Evolutionary conservation across 2,113 vertebrate genomes (phyloP), one percentile per base, ranked within the genome.

Genomic region (Gallinago media): DNA sequence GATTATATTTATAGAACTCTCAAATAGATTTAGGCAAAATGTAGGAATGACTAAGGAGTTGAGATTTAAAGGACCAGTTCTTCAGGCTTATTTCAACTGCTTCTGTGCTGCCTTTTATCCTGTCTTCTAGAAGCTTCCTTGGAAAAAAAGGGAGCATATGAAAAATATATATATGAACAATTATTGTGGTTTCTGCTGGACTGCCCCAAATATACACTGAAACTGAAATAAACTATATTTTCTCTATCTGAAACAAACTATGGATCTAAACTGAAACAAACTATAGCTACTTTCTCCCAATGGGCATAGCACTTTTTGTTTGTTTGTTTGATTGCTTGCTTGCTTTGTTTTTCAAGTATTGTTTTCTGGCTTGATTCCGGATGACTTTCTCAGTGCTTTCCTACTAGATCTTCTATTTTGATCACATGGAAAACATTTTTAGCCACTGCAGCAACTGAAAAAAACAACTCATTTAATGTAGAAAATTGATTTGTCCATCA

Each of bases 271-370:
- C 46, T 47, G 46, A 47, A 47, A 47, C 21, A 47, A 47, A 47
- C 47, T 47, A 26, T 21, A 61, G n/a, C 36, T 61, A 34, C 34
- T 61, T 22, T 61, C 34, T 34, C 58, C n/a, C 34, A 73, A 29
- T 0, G 2, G 5, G 3, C 31, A 11, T 29, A 58, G 20, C 9
- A 8, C 2, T 16, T 26, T 58, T 40, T 66, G 3, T 4, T 21
- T 46, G 20, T 8, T 87, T 63, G 26, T 15, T 52, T 52, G 26
- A 8, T 36, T 36, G 36, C 36, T 52, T 52, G 5, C 6, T 78
- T 71, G 11, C 6, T 85, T 82, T 50, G 4, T 62, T 78, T 71
- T 63, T 59, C 9, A 91, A 70, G 11, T 54, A 15, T 40, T 89
- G 4, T 32, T 80, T 44, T 86, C 40, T 89, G 40, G 0, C 2